Evolutionary conservation across 2,888 invertebrate species (phyloP).

Genomic region (Ophion ellenae): DNA sequence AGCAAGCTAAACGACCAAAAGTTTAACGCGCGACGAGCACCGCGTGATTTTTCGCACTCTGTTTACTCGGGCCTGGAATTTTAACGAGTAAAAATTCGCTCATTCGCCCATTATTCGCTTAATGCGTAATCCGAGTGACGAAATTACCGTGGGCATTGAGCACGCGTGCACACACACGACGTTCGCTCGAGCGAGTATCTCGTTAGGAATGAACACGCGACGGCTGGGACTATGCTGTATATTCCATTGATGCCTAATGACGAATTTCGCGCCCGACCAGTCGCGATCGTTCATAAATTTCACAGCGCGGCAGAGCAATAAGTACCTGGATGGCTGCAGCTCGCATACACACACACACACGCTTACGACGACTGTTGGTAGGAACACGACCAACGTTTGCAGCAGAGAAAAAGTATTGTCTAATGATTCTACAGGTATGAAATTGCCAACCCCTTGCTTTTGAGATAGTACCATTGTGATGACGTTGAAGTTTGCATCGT

Average conservation of each 20-base stretch:
- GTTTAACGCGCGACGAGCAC: not conserved
- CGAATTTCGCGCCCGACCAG: constrained; percentile 17
- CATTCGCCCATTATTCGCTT: constrained; percentile 55
- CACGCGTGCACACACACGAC: not conserved
- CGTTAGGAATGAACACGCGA: constrained; percentile 48
- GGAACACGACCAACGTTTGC: not conserved
- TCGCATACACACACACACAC: not conserved
- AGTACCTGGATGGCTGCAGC: not conserved
- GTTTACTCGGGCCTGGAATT: constrained; percentile 42
- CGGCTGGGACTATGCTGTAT: constrained; percentile 19
- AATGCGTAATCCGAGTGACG: constrained; percentile 39
- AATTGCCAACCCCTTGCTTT: not conserved
- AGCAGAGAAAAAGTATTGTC: not conserved
- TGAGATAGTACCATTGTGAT: not conserved
- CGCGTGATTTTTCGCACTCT: not conserved
- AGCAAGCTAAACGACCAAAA: constrained; percentile 18
- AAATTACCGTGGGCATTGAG: constrained; percentile 42
- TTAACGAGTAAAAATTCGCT: constrained; percentile 57
- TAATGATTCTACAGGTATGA: not conserved
- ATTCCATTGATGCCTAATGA: constrained; percentile 34
- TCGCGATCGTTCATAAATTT: constrained; percentile 72
- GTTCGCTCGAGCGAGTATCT: constrained; percentile 25
- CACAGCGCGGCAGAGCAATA: constrained; percentile 46
- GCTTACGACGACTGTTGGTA: not conserved
- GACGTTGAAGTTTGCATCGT: too few relatives aligned